Conservation (phyloP, 2,113 vertebrate species). For the Lanius ludovicianus region DNA sequence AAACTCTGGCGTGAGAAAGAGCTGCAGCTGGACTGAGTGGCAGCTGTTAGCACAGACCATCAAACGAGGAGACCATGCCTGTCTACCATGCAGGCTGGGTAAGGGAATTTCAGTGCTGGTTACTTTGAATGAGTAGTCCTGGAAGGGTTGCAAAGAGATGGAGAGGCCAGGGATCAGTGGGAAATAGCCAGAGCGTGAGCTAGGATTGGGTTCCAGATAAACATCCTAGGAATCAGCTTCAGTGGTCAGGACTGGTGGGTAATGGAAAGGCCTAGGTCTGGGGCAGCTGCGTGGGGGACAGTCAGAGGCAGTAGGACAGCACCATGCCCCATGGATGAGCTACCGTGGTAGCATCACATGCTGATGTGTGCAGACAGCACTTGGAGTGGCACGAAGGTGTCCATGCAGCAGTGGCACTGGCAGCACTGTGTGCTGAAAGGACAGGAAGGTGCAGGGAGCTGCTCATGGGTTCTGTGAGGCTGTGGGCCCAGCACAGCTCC, state of each 20-base stretch:
- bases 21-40: not conserved
- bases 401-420: not conserved
- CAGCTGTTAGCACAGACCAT: not conserved
- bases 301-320: not conserved
- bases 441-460: not conserved
- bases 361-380: not conserved
- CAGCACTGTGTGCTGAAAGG: accelerated
- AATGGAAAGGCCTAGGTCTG: not conserved
- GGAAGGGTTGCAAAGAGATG: not conserved
- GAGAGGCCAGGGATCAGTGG: not conserved
- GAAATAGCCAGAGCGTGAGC: not conserved
- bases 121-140: not conserved
- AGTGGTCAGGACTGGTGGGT: not conserved
- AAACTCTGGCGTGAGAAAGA: not conserved
- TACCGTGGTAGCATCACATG: not conserved
- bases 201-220: not conserved
- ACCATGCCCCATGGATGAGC: accelerated
- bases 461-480: not conserved
- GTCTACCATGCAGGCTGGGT: not conserved
- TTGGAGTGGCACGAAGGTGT: not conserved
- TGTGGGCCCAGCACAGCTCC: not conserved
- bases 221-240: not conserved
- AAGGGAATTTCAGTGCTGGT: not conserved
- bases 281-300: not conserved
- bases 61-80: not conserved